A percentile compares a stretch with the other conserved stretches of the same genome.
These are phyloP conservation scores for Hylyphantes graminicola DNA, from an alignment of 1,140 invertebrate species.

Conservation along the genomic window DNA sequence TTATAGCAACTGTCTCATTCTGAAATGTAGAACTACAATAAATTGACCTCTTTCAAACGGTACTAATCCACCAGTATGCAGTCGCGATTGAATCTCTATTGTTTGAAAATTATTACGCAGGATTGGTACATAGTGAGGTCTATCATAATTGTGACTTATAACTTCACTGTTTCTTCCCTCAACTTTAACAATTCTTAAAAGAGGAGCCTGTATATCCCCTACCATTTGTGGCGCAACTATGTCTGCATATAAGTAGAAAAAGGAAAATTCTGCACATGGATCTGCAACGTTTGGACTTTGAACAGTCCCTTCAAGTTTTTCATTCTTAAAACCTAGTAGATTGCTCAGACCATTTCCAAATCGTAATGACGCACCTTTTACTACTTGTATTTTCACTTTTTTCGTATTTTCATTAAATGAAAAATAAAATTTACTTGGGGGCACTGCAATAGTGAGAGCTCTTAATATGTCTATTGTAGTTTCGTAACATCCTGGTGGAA, in stretches of 20 bases:
- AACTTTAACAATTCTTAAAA: conserved; percentile 12
- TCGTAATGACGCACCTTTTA: not conserved
- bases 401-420: not conserved
- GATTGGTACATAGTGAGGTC: conserved; percentile 12
- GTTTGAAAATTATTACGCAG: conserved; percentile 12
- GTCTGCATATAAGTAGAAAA: conserved; percentile 23
- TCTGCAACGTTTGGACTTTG: not conserved
- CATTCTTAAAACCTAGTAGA: not conserved
- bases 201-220: conserved; percentile 6
- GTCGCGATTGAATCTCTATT: not conserved
- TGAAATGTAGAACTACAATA: not conserved
- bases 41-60: conserved; percentile 37
- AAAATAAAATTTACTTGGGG: not conserved
- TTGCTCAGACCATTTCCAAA: not conserved
- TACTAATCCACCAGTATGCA: conserved; percentile 9
- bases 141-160: conserved; percentile 4
- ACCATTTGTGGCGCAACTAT: not conserved
- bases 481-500: not conserved
- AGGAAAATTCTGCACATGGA: not conserved
- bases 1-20: conserved; percentile 21
- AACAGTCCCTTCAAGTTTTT: not conserved
- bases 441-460: not conserved
- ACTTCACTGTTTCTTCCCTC: conserved; percentile 26
- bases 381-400: not conserved
- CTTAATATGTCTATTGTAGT: not conserved